Conservation (phyloP, 1,140 invertebrate genomes). For the Drosophila lowei region DNA sequence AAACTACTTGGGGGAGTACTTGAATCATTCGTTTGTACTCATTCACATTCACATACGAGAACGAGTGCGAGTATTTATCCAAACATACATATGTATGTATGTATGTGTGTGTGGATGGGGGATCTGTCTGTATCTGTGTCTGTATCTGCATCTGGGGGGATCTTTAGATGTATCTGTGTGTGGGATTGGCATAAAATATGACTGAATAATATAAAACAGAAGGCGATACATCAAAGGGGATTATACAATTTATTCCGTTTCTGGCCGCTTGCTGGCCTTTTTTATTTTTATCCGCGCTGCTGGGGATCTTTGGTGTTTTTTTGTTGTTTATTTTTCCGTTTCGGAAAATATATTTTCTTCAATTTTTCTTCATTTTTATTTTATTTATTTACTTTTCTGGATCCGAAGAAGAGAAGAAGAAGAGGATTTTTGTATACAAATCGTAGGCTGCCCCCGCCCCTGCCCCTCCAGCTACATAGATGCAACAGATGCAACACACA, state of each 20-base stretch:
- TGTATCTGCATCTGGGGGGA: slow-evolving; percentile 13
- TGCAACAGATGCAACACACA: slow-evolving; percentile 46
- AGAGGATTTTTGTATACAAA: slow-evolving; percentile 43
- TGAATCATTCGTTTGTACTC: slow-evolving; percentile 39
- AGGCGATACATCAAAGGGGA: slow-evolving; percentile 79
- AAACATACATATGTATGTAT: too few relatives aligned
- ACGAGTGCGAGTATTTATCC: neutral
- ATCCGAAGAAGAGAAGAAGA: slow-evolving; percentile 14
- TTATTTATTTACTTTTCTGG: slow-evolving; percentile 76
- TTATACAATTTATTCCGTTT: slow-evolving; percentile 71
- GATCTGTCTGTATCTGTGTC: slow-evolving; percentile 1
- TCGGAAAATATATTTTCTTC: slow-evolving; percentile 50
- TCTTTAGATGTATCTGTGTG: slow-evolving; percentile 21
- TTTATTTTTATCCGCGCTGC: slow-evolving; percentile 63
- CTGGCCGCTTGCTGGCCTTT: slow-evolving; percentile 38
- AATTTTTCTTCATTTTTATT: slow-evolving; percentile 68
- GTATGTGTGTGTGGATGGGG: slow-evolving; percentile 15
- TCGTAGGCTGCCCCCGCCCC: slow-evolving; percentile 18
- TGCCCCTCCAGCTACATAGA: slow-evolving; percentile 19
- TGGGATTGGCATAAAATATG: slow-evolving; percentile 65
- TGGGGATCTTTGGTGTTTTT: slow-evolving; percentile 38
- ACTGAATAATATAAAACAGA: slow-evolving; percentile 79
- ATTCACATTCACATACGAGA: slow-evolving; percentile 14
- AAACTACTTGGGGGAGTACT: slow-evolving; percentile 50
- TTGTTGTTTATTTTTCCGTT: slow-evolving; percentile 35